These are phyloP conservation scores for Tinea trinotella DNA, from an alignment of 2,888 invertebrate species.

Conservation along the genomic window DNA sequence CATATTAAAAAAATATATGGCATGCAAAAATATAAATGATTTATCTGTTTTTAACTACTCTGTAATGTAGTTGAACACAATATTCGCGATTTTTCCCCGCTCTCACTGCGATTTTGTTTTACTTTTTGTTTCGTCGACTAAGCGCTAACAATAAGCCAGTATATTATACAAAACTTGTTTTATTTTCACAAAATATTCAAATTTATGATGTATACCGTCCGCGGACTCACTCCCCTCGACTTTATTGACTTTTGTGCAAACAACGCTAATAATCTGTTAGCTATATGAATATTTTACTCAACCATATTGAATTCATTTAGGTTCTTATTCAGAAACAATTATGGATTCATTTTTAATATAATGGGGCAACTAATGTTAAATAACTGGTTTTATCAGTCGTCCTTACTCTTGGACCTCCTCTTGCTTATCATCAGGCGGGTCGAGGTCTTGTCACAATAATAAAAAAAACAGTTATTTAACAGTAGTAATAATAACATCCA, in stretches of 20 bases:
- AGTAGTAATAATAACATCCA: too few relatives aligned
- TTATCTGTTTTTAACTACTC: slow-evolving; percentile 20
- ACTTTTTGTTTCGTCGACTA: slow-evolving; percentile 26
- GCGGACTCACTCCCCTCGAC: slow-evolving; percentile 8
- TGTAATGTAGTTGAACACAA: slow-evolving; percentile 22
- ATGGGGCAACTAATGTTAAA: too few relatives aligned
- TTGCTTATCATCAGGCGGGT: too few relatives aligned
- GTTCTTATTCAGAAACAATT: too few relatives aligned
- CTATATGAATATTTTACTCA: background rate
- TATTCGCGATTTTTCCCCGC: slow-evolving; percentile 46
- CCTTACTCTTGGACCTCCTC: too few relatives aligned
- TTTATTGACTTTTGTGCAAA: slow-evolving; percentile 12
- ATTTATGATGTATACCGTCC: slow-evolving; percentile 57
- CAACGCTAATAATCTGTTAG: background rate
- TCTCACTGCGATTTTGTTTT: slow-evolving; percentile 30
- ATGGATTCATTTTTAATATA: too few relatives aligned
- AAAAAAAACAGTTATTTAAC: too few relatives aligned
- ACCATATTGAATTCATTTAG: too few relatives aligned
- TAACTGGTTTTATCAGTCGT: too few relatives aligned
- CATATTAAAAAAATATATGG: too few relatives aligned
- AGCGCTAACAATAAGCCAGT: slow-evolving; percentile 59
- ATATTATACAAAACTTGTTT: slow-evolving; percentile 49
- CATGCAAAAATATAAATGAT: too few relatives aligned
- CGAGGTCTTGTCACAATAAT: too few relatives aligned
- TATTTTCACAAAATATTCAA: slow-evolving; percentile 59